Evolutionary conservation across 2,113 vertebrate species (phyloP).

Genomic region (Rallus limicola): DNA sequence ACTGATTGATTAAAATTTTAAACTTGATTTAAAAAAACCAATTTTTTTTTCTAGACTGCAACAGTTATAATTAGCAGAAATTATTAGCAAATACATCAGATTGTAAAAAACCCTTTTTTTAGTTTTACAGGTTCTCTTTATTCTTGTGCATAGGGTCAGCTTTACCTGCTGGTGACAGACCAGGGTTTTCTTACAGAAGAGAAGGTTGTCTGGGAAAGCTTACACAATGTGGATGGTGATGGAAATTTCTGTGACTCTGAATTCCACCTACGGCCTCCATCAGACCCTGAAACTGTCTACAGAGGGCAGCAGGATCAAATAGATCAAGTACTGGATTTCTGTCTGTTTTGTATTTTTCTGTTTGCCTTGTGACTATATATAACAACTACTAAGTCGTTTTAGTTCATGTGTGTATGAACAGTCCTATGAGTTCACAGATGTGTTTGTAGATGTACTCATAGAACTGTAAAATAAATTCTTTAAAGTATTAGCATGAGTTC

Average conservation of each 20-base stretch:
- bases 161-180: constrained; percentile 96
- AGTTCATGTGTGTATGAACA: neutral
- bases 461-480: neutral
- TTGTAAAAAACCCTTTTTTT: neutral
- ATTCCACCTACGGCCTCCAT: constrained; percentile 93
- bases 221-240: constrained; percentile 97
- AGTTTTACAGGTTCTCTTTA: neutral
- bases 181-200: constrained; percentile 98
- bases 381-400: neutral
- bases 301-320: constrained; percentile 98
- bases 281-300: constrained; percentile 94
- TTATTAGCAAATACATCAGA: neutral
- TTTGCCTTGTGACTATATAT: neutral
- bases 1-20: neutral
- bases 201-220: constrained; percentile 98
- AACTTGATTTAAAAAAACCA: neutral
- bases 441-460: neutral
- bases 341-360: neutral
- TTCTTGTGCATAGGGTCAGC: constrained; percentile 84
- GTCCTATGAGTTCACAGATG: neutral
- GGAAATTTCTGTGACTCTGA: constrained; percentile 97
- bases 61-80: neutral
- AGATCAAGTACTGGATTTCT: constrained; percentile 85
- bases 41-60: neutral
- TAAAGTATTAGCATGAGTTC: neutral